A percentile compares a stretch with the other conserved stretches of the same genome.
Evolutionary conservation across 2,888 invertebrate genomes (phyloP).

Genomic region (Erynnis tages): DNA sequence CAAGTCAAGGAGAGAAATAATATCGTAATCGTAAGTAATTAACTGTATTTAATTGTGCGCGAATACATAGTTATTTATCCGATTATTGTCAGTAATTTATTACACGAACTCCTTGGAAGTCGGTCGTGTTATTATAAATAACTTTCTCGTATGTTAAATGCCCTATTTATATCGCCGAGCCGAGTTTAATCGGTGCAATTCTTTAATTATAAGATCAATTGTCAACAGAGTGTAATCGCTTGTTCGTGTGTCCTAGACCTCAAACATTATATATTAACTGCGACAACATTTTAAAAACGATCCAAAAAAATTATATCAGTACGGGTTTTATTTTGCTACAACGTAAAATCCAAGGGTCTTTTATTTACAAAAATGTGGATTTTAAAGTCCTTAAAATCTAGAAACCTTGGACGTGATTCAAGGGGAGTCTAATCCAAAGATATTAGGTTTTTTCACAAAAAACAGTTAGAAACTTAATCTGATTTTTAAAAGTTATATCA

Average conservation of each 20-base stretch:
- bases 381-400: background rate
- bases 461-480: no score
- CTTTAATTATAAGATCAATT: conserved; percentile 14
- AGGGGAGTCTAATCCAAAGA: no score
- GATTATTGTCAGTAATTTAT: conserved; percentile 40
- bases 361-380: no score
- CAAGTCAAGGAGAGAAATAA: conserved; percentile 27
- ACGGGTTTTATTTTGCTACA: no score
- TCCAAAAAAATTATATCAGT: no score
- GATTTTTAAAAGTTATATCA: no score
- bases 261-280: no score
- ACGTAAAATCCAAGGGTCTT: no score
- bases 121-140: conserved; percentile 19
- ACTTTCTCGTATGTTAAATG: conserved; percentile 24
- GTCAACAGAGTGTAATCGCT: conserved; percentile 1
- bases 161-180: conserved; percentile 12
- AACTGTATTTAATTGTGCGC: conserved; percentile 15
- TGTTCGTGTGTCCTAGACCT: background rate
- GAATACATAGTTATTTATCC: conserved; percentile 33
- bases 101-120: conserved; percentile 42
- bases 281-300: no score
- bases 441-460: no score
- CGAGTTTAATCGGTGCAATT: conserved; percentile 10
- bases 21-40: conserved; percentile 27
- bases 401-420: no score